phyloP scores from a whole-genome alignment of 1,140 invertebrate genomes.

The Rhagoletis zephyria region DNA sequence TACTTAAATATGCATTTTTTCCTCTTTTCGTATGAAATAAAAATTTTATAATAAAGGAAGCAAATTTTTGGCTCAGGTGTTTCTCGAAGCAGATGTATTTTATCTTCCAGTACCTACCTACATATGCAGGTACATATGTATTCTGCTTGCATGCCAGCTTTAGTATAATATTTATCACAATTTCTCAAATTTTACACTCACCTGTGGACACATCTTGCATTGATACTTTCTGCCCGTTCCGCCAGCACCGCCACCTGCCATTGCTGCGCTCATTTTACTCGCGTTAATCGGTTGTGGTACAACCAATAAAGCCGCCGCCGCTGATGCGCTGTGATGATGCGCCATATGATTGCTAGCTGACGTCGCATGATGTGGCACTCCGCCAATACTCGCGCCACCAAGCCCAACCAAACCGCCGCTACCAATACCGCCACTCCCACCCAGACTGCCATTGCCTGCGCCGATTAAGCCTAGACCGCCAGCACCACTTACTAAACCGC shows the following conservation, averaged over 20 bases:
- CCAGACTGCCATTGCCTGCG: conserved; percentile 61
- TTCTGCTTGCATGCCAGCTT: background rate
- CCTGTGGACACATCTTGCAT: conserved; percentile 99
- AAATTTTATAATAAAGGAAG: too few species aligned
- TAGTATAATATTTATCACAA: background rate
- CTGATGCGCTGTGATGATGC: conserved; percentile 72
- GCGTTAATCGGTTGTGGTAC: conserved; percentile 93
- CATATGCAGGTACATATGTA: background rate
- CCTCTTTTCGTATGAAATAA: too few species aligned
- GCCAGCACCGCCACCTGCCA: conserved; percentile 74
- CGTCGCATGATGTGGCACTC: conserved; percentile 59
- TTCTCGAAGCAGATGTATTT: too few species aligned
- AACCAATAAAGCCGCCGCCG: conserved; percentile 80
- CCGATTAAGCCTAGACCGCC: conserved; percentile 34
- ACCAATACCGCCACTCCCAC: conserved; percentile 71
- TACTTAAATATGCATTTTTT: too few species aligned
- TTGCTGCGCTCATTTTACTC: conserved; percentile 76
- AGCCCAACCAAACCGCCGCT: conserved; percentile 37
- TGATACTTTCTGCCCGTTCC: conserved; percentile 86
- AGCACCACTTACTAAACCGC: conserved; percentile 2
- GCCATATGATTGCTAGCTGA: conserved; percentile 61
- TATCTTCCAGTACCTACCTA: background rate
- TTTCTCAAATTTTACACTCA: conserved; percentile 74
- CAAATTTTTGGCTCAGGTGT: too few species aligned
- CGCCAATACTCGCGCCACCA: conserved; percentile 56